phyloP scores from a whole-genome alignment of 2,888 invertebrate species.

The Caenorhabditis afra region DNA sequence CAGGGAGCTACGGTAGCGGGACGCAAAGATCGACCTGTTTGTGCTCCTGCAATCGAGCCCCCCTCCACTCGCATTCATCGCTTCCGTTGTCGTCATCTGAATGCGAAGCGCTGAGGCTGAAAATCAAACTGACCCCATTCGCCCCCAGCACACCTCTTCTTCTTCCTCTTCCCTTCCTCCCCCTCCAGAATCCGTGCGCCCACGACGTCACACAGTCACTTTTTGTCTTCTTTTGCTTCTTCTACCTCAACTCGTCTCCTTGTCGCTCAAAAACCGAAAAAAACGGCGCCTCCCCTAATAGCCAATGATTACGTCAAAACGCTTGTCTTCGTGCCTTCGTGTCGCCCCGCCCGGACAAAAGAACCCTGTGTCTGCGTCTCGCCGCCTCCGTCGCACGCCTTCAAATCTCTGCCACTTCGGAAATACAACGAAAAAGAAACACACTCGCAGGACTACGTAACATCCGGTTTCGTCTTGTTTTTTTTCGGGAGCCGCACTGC shows the following conservation, averaged over 20 bases:
- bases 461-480: slow-evolving; percentile 62
- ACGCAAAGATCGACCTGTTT: slow-evolving; percentile 1
- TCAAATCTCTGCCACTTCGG: slow-evolving; percentile 23
- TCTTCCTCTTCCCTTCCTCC: slow-evolving; percentile 8
- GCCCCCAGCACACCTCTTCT: slow-evolving; percentile 27
- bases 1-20: too few relatives aligned
- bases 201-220: slow-evolving; percentile 42
- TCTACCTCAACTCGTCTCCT: slow-evolving; percentile 14
- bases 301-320: slow-evolving; percentile 58
- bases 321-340: slow-evolving; percentile 44
- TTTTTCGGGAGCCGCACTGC: slow-evolving; percentile 24
- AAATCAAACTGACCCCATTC: slow-evolving; percentile 32
- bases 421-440: slow-evolving; percentile 56
- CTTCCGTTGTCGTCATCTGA: slow-evolving; percentile 51
- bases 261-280: slow-evolving; percentile 49
- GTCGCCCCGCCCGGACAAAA: slow-evolving; percentile 36
- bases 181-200: slow-evolving; percentile 4
- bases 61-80: slow-evolving; percentile 12
- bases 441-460: slow-evolving; percentile 52
- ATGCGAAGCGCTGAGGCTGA: slow-evolving; percentile 45
- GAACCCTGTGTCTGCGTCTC: slow-evolving; percentile 43
- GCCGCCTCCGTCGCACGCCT: slow-evolving; percentile 1
- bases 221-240: slow-evolving; percentile 38
- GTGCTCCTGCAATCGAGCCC: slow-evolving; percentile 9
- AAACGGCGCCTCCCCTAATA: slow-evolving; percentile 49